Base-by-base conservation (phyloP, 2,113 vertebrate genomes). In the Puntigrus tetrazona region DNA sequence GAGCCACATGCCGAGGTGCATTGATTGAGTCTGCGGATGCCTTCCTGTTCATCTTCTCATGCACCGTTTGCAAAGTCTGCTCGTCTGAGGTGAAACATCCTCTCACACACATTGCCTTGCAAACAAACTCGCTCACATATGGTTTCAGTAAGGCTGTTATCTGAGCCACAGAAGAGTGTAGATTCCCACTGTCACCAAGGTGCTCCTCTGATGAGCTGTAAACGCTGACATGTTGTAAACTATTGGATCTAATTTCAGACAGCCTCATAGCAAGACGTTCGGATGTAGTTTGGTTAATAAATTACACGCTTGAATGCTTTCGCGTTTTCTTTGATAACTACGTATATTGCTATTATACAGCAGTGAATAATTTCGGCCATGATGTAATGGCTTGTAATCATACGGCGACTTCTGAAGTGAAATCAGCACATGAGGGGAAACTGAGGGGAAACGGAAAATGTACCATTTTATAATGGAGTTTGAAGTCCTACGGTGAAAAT, bases 161-260 rank as follows among this genome's bases (percentile, higher is more conserved):
- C 84, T 84, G 92, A 94, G 91, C 91, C 89, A 85, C 88, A 55
- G 85, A 89, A 86, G 86, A 88, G 82, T 90, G 89, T 86, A 87
- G 85, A 87, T 87, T 89, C 87, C 87, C 84, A 65, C 88, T 86
- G 67, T 89, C 88, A 86, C 78, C 86, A 69, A 87, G 90, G 65
- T 82, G 36, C 86, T 84, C 59, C 88, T 91, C 90, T 90, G 92
- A 92, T 91, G 91, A 90, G 89, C 87, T 90, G 91, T 90, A 93
- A 93, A 93, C 89, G 91, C 90, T 91, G 91, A 92, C 92, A 89
- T 91, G 91, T 88, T 92, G 91, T 92, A 92, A 93, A 93, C 88
- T 89, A 85, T 88, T 82, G 83, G 89, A 91, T 92, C 90, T 90
- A 59, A 91, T 93, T 93, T 93, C 92, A 88, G 75, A 61, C 76